phyloP scores from a whole-genome alignment of 2,113 vertebrate genomes.

The Bagarius yarrelli region DNA sequence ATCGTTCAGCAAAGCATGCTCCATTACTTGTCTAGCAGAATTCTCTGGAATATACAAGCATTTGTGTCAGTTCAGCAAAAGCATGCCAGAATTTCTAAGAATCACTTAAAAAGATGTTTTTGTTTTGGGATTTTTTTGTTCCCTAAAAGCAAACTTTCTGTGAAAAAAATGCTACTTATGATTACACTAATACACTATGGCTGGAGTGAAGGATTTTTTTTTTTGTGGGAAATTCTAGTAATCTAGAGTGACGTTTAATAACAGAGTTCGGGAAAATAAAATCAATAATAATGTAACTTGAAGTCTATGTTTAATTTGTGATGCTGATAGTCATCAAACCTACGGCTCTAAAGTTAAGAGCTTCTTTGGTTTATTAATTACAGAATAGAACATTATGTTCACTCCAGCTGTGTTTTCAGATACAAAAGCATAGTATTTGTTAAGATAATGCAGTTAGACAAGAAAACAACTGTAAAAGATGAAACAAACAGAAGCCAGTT shows the following conservation, averaged over 20 bases:
- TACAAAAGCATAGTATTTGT: background rate
- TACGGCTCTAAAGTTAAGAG: background rate
- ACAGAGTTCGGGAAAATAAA: background rate
- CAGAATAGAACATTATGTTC: background rate
- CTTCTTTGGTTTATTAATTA: background rate
- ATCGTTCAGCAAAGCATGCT: slow-evolving; percentile 93
- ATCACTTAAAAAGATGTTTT: slow-evolving; percentile 31
- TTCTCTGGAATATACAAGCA: slow-evolving; percentile 70
- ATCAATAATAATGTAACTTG: background rate
- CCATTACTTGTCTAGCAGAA: slow-evolving; percentile 82
- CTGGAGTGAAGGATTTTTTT: slow-evolving; percentile 12
- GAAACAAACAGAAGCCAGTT: background rate
- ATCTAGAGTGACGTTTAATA: background rate
- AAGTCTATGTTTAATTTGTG: background rate
- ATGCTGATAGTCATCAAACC: background rate
- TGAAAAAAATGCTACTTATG: background rate
- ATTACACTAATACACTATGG: background rate
- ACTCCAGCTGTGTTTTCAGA: slow-evolving; percentile 15
- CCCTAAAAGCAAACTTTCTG: background rate
- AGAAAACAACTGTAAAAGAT: background rate
- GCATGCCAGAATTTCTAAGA: slow-evolving; percentile 28
- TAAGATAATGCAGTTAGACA: background rate
- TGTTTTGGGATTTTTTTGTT: background rate
- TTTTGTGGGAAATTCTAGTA: background rate
- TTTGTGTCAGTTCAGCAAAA: slow-evolving; percentile 43